Evolutionary conservation across 2,888 invertebrate genomes (phyloP), one percentile per base, ranked within the genome.

Genomic region (Epinotia nisella): DNA sequence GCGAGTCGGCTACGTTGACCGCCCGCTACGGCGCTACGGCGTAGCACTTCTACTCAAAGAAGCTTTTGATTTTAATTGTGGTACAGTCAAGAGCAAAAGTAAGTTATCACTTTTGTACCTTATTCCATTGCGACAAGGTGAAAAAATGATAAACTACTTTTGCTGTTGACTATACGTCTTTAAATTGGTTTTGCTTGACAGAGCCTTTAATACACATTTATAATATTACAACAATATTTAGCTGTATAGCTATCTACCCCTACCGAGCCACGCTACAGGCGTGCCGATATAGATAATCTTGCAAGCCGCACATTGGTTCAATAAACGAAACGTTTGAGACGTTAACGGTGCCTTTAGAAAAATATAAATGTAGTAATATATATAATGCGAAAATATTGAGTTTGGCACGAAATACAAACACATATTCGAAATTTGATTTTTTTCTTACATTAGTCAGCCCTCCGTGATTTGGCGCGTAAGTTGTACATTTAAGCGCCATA

Each of bases 1-100:
- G 49, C 60, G 24, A 66, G 29, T 17, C 53, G 51, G 45, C 67
- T 60, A 45, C 72, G 68, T 17, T 67, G 61, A 53, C 68, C 71
- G 60, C 65, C 41, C 72, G 68, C 77, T 75, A 76, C 76, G 76
- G 61, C 61, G 66, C 66, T 66, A 66, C 66, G 66, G 19, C 71
- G 71, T 71, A 66, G 58, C 71, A 59, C 59, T 49, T 24, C 21
- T 39, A 62, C 55, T 24, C 62, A 35, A 19, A 5, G 11, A 15
- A 21, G 59, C 60, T 60, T 39, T 51, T 39, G 29, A 24, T 49
- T 53, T 60, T 24, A n/a, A 13, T 51, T 15, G 35, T 11, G 13
- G n/a, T n/a, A n/a, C n/a, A n/a, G n/a, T n/a, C n/a, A n/a, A n/a
- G n/a, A n/a, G n/a, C n/a, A n/a, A n/a, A n/a, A n/a, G n/a, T n/a